Evolutionary conservation across 2,888 invertebrate genomes (phyloP), one percentile per base, ranked within the genome.

Genomic region (Amiota mariae): DNA sequence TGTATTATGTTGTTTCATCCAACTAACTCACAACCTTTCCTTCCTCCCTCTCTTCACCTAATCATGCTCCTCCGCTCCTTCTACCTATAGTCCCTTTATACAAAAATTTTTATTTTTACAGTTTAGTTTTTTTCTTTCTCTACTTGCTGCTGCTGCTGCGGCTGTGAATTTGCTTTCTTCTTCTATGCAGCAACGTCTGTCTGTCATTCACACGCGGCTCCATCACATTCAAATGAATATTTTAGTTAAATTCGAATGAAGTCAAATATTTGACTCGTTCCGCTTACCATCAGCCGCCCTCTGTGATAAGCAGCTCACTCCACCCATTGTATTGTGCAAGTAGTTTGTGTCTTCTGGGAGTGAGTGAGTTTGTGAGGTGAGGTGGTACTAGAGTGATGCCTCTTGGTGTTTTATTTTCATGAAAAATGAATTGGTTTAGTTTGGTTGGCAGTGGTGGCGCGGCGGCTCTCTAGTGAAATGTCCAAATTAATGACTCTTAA

Each of bases 401-500:
- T 36, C 36, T 36, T 6, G 2, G 36, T 4, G 36, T 36, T 36
- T 36, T 36, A 36, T 36, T 36, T 36, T 36, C 36, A 36, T 36
- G 36, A 36, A 36, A 36, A 36, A 36, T 36, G 36, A 36, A 36
- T 36, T 36, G 36, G 36, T 36, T 36, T 36, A 36, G 8, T 36
- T 36, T 36, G 8, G 3, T 36, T 36, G 36, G 36, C 6, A 1
- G 36, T 24, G 24, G 24, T 3, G 24, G 24, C 24, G 36, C 8
- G 36, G 36, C 36, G 1, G 36, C 36, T 36, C 36, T 36, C 2
- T 36, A 80, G 85, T 84, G 83, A 83, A 83, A 85, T 79, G 83
- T 85, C 86, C 85, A 83, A 83, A 83, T 83, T 83, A 85, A 83
- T 83, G 86, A 84, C 83, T 85, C 83, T 83, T 83, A 85, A 83